Evolutionary conservation across 1,140 invertebrate genomes (phyloP).

Genomic region (Cyrtorhinus lividipennis): DNA sequence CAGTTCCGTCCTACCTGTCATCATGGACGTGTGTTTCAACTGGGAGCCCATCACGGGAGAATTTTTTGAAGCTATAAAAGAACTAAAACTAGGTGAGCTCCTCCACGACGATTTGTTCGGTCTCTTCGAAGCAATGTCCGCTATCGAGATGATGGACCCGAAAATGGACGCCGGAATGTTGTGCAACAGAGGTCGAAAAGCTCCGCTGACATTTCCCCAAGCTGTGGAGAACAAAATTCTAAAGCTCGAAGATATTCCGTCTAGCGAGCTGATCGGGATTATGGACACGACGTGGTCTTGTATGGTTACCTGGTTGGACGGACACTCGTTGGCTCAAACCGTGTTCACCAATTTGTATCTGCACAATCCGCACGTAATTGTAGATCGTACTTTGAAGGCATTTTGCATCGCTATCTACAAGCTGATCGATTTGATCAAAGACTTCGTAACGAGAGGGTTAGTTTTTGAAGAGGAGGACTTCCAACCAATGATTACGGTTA

Average conservation of each 20-base stretch:
- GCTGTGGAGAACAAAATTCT: conserved; percentile 63
- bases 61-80: conserved; percentile 58
- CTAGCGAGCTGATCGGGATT: conserved; percentile 64
- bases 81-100: conserved; percentile 72
- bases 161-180: conserved; percentile 99
- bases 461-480: conserved; percentile 94
- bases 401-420: conserved; percentile 83
- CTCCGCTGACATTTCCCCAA: conserved; percentile 76
- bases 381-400: conserved; percentile 67
- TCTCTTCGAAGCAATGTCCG: conserved; percentile 96
- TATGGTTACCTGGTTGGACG: conserved; percentile 87
- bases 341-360: conserved; percentile 94
- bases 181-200: conserved; percentile 72
- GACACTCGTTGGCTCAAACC: conserved; percentile 90
- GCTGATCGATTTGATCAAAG: conserved; percentile 77
- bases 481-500: conserved; percentile 89
- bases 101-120: conserved; percentile 84
- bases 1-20: not conserved
- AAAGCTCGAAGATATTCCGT: conserved; percentile 60
- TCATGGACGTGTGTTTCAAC: conserved; percentile 29
- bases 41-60: conserved; percentile 64
- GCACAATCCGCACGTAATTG: conserved; percentile 74
- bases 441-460: conserved; percentile 72
- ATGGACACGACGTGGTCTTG: conserved; percentile 87
- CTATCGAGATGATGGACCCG: conserved; percentile 99